Percentiles rank a stretch among this genome's conserved stretches.
Evolutionary conservation across 2,113 vertebrate species (phyloP).

Genomic region (Irena cyanogastra): DNA sequence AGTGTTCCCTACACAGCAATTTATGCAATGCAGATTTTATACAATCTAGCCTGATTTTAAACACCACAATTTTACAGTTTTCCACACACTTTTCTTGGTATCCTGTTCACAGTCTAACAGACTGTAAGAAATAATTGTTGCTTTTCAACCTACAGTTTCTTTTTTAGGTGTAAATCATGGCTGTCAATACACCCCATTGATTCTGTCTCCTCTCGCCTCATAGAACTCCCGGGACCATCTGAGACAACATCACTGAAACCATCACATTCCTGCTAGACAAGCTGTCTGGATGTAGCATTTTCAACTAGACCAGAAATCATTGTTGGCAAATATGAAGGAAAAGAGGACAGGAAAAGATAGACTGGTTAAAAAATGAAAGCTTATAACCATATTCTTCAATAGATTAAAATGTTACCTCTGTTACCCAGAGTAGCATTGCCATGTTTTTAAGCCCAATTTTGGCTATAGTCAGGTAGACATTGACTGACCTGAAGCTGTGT

Average conservation of each 20-base stretch:
- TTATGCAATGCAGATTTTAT: neutral
- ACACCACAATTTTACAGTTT: neutral
- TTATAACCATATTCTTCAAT: neutral
- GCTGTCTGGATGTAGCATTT: neutral
- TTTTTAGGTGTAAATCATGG: neutral
- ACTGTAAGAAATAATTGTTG: neutral
- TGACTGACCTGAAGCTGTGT: neutral
- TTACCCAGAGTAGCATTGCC: neutral
- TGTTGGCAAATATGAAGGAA: neutral
- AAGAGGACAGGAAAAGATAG: neutral
- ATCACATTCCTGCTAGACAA: neutral
- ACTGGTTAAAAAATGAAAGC: neutral
- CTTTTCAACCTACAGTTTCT: neutral
- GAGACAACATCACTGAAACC: neutral
- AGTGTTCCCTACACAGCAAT: neutral
- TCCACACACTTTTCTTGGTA: neutral
- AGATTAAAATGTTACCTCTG: neutral
- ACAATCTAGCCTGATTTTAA: neutral
- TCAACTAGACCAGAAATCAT: neutral
- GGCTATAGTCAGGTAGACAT: neutral
- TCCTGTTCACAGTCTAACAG: neutral
- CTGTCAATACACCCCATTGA: neutral
- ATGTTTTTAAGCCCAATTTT: neutral
- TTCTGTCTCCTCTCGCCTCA: neutral
- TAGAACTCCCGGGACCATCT: neutral